These are phyloP conservation scores for Parazoanthus swiftii DNA, from an alignment of 92 coral and sea anemone species.

Conservation along the genomic window DNA sequence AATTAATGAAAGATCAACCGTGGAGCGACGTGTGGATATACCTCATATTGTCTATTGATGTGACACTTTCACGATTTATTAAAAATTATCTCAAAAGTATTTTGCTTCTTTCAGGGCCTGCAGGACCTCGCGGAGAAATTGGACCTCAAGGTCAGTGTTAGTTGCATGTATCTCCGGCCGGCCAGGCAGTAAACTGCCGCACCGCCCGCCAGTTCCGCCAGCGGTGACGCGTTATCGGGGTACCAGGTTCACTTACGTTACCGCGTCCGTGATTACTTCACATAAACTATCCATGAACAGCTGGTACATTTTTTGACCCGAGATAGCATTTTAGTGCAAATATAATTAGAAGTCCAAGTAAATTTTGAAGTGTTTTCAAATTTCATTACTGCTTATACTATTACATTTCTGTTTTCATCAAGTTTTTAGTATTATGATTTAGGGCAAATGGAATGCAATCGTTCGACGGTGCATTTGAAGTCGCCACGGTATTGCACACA, in stretches of 20 bases:
- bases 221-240: too few relatives aligned
- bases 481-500: not conserved
- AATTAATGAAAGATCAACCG: not conserved
- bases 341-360: not conserved
- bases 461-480: too few relatives aligned
- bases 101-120: conserved; percentile 48
- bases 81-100: too few relatives aligned
- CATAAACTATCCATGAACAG: not conserved
- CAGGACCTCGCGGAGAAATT: conserved; percentile 65
- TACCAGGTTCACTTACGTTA: too few relatives aligned
- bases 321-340: too few relatives aligned
- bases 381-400: not conserved
- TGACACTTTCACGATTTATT: too few relatives aligned
- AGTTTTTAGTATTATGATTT: not conserved
- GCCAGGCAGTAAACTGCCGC: too few relatives aligned
- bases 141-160: conserved; percentile 62
- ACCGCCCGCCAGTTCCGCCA: too few relatives aligned
- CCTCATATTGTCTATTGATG: not conserved
- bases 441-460: not conserved
- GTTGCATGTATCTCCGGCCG: too few relatives aligned
- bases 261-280: too few relatives aligned
- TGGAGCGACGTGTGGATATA: too few relatives aligned
- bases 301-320: not conserved
- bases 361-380: not conserved
- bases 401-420: not conserved